Base-by-base conservation (phyloP, 92 coral and sea anemone species). In the Umimayanthus kanabou region DNA sequence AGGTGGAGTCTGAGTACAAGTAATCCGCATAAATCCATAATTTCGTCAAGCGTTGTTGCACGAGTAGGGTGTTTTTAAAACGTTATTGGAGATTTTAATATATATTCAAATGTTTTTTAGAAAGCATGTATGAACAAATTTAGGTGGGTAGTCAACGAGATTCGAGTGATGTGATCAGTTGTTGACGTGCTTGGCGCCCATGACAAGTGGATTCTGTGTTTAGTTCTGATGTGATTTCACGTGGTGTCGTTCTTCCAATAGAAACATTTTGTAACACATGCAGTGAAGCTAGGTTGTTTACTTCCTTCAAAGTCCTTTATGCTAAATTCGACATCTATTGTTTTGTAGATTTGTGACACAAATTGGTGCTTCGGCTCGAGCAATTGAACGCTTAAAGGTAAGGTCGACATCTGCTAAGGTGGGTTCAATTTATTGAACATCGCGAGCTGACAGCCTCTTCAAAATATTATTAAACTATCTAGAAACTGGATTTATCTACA, bases 191-290 rank as follows among this genome's bases (percentile, higher is more conserved):
- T 43, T 28, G 39, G 78, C 43, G 55, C 7, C 58, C 71, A 66
- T 37, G 23, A 25, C 57, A 22, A 80, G 49, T 73, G 3, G 73
- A 16, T 33, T 69, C 87, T 73, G 66, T 43, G 61, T 70, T 69
- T 83, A 30, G 78, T 23, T 83, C 65, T 83, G 78, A 83, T 43
- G 78, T 83, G 87, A 83, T 42, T 50, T 47, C 87, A 83, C 87
- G 78, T 83, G 87, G 61, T 16, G 37, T 45, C 14, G 33, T 70
- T 47, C 65, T 83, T 39, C 77, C 78, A 83, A 83, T 70, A 69
- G 15, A 15, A 25, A 29, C 23, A 13, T 9, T 28, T 1, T 20
- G 7, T 3, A 20, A 61, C 26, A 61, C 79, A 69, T 23, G 65
- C 39, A 11, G 4, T 15, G 73, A 9, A 0, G 26, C 15, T 50